phyloP scores from a whole-genome alignment of 2,113 vertebrate species.

The Chloebia gouldiae region DNA sequence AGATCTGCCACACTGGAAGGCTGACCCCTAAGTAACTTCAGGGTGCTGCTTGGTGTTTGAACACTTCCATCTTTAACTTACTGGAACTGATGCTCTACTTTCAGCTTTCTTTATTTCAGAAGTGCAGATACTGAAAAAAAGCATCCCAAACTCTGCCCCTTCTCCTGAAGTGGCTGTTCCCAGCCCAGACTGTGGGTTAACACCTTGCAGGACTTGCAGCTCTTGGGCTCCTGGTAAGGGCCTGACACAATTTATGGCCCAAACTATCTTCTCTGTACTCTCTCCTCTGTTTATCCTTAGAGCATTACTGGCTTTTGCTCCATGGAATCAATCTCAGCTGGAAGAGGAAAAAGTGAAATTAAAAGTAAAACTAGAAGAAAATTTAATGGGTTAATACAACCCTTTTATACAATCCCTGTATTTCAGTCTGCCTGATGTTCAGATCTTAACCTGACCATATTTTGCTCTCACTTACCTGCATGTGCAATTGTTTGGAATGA shows the following conservation, averaged over 20 bases:
- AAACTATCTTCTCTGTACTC: background rate
- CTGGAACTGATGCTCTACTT: background rate
- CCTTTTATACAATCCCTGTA: background rate
- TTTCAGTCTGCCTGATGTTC: background rate
- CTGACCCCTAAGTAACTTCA: background rate
- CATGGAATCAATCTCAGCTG: background rate
- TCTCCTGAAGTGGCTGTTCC: background rate
- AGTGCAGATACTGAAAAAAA: background rate
- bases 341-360: background rate
- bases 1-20: background rate
- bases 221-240: background rate
- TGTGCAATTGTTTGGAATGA: background rate
- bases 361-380: background rate
- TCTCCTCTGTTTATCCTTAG: background rate
- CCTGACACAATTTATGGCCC: conserved; percentile 9
- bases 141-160: background rate
- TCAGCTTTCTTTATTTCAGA: background rate
- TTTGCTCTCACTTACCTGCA: background rate
- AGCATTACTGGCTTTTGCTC: background rate
- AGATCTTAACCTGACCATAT: background rate
- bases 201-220: background rate
- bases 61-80: background rate
- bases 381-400: background rate
- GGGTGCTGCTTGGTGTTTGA: background rate
- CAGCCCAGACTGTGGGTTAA: background rate